These are phyloP conservation scores for Vulpes vulpes DNA, from an alignment of 2,113 vertebrate genomes.

Conservation along the genomic window DNA sequence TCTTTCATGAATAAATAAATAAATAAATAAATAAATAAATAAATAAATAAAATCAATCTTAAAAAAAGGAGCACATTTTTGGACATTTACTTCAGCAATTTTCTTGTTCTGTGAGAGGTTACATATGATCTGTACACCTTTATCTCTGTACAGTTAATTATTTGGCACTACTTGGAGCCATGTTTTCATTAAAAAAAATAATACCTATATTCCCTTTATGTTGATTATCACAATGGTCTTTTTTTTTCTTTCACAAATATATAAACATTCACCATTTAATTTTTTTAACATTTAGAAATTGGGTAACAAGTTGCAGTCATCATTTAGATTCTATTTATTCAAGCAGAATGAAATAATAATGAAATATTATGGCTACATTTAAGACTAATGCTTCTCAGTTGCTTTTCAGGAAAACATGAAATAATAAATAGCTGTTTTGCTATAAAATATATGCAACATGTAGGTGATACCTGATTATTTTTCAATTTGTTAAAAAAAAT, in stretches of 20 bases:
- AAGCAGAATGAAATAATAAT: constrained; percentile 43
- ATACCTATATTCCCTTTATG: background rate
- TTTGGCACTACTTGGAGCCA: background rate
- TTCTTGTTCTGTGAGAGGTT: background rate
- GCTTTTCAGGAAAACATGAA: constrained; percentile 60
- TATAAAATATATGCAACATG: constrained; percentile 25
- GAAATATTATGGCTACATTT: constrained; percentile 21
- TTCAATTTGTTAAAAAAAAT: constrained; percentile 22
- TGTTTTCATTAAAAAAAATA: constrained; percentile 22
- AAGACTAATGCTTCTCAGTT: constrained; percentile 47
- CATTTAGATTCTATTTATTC: constrained; percentile 48
- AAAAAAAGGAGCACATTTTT: constrained; percentile 1
- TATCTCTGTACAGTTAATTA: constrained; percentile 23
- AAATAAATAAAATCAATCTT: no score
- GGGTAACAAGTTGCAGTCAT: background rate
- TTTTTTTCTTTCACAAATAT: background rate
- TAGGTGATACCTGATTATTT: constrained; percentile 58
- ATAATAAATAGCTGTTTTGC: constrained; percentile 59
- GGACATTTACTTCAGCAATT: background rate
- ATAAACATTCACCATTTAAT: background rate
- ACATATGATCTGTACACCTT: background rate
- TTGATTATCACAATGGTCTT: background rate
- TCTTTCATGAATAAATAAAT: no score
- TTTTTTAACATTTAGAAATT: background rate
- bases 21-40: no score